These are phyloP conservation scores for Ia io DNA, from an alignment of 2,113 vertebrate species.

Conservation along the genomic window DNA sequence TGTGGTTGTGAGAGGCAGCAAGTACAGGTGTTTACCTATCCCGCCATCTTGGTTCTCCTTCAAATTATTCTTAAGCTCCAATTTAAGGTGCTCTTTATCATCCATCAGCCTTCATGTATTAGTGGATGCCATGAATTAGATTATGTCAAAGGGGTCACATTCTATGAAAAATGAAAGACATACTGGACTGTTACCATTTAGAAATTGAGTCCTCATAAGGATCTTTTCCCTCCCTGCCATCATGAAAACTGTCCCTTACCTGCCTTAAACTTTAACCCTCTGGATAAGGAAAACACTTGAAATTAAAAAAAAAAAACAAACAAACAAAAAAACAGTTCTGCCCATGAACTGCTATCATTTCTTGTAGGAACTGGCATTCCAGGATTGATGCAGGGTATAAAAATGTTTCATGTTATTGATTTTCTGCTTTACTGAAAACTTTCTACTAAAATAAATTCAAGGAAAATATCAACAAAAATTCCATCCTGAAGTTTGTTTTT, in stretches of 20 bases:
- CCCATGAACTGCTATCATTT: not conserved
- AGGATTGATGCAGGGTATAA: not conserved
- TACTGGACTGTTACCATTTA: not conserved
- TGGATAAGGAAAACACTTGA: not conserved
- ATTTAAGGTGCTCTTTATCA: not conserved
- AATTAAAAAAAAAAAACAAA: not conserved
- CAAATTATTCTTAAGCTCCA: conserved; percentile 41
- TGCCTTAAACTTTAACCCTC: not conserved
- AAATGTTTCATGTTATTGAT: not conserved
- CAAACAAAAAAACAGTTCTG: not conserved
- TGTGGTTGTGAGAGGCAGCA: no score
- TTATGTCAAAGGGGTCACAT: not conserved
- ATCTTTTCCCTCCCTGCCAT: not conserved
- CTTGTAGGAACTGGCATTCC: not conserved
- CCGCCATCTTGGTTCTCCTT: not conserved
- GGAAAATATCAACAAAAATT: not conserved
- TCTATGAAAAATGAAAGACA: not conserved
- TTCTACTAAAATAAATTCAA: conserved; percentile 1
- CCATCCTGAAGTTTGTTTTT: not conserved
- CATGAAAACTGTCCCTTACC: not conserved
- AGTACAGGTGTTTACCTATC: no score
- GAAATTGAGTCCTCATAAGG: not conserved
- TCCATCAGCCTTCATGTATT: not conserved
- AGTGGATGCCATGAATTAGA: not conserved
- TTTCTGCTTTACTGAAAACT: not conserved